Evolutionary conservation across 1,140 invertebrate genomes (phyloP), one percentile per base, ranked within the genome.

Genomic region (Patella vulgata): DNA sequence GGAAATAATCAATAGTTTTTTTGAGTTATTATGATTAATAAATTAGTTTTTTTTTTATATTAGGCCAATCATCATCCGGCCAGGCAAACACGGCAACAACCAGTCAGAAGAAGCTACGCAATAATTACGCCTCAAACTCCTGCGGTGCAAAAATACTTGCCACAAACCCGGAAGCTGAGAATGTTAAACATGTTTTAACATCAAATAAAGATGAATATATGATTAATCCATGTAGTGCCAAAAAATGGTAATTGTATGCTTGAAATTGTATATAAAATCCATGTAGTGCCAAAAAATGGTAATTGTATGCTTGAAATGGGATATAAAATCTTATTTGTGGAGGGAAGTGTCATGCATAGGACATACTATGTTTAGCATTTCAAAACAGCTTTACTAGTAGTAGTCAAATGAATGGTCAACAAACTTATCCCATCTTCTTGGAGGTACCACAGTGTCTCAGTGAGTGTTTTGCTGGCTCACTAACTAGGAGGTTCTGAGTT

Each of bases 131-230:
- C 0, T 95, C 95, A 1, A 90, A 91, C 1, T 95, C 97, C 75
- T 99, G 98, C 85, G 97, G 97, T 0, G 96, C 97, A 0, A 99
- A 99, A 87, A 89, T 99, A 11, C 89, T 98, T 0, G 90, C 91
- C 21, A 89, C 91, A 0, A 99, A 99, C 87, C 89, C 91, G 0
- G 97, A 98, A 85, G 90, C 96, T 0, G 89, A 91, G 63, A 93
- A 95, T 89, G 89, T 69, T 52, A 82, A 75, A 55, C 90, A 91
- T 28, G 90, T 99, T 30, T 84, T 99, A 11, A 95, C 92, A 47
- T 89, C 91, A 1, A 93, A 91, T 33, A 89, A 90, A 62, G 98
- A 99, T 82, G 97, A 99, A 79, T 99, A 99, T 76, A 95, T 99
- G 91, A 87, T 99, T 25, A 99, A 97, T 82, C 93, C 94, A 4